Evolutionary conservation across 1,140 invertebrate genomes (phyloP), one percentile per base, ranked within the genome.

Genomic region (Himalopsyche phryganea): DNA sequence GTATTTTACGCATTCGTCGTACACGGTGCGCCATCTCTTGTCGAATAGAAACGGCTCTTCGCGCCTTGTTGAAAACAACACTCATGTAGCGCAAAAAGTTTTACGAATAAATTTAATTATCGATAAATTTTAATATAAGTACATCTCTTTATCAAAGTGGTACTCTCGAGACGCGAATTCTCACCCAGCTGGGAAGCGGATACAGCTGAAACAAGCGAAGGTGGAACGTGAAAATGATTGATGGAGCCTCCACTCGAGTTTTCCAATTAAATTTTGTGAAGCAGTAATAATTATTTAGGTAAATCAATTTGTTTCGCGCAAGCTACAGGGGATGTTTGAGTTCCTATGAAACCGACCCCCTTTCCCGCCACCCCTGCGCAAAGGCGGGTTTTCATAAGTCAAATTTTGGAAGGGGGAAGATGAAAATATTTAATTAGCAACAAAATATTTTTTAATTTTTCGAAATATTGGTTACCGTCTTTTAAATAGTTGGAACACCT

Each of bases 231-330:
- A 45, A 63, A 63, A 63, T 63, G 61, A 63, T 63, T 58, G 61
- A 63, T 57, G 56, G 55, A 18, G 48, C 14, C 32, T 33, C 44
- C 35, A 47, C 59, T 61, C 74, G 77, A 78, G 75, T 78, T 78
- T 78, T 78, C 76, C 76, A 78, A 78, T 78, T 78, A 78, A 78
- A 78, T 77, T 78, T 77, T 75, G 72, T 77, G 75, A 77, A 74
- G 76, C 76, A 78, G 77, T 75, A 78, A 78, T 78, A 77, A 78
- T 78, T 78, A 77, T 78, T 78, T 76, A 73, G 76, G 75, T 78
- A 78, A 75, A 78, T 77, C 75, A 77, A 77, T 78, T 78, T 78
- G 74, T 77, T 78, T 74, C 76, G 72, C 74, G 71, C 69, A 66
- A 53, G 61, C 48, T 52, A 49, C 52, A 47, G 54, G 49, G 54